A percentile compares a stretch with the other conserved stretches of the same genome.
Conservation (phyloP, 2,113 vertebrate genomes). For the Labeo catla region DNA sequence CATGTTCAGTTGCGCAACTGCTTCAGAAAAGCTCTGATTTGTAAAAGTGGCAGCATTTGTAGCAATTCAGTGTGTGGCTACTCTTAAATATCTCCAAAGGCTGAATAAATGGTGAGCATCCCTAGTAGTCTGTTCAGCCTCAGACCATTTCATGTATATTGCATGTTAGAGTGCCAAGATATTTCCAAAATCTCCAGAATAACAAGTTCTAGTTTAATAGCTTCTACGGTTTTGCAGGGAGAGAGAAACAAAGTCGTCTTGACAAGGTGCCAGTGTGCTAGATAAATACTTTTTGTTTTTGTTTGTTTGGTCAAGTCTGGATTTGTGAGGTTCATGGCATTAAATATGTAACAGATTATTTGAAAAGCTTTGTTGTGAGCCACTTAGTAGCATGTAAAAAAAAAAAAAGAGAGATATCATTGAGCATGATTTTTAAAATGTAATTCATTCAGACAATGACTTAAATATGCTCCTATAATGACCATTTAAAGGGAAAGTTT, state of each 20-base stretch:
- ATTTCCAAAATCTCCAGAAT: slow-evolving; percentile 5
- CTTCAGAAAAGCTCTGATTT: background rate
- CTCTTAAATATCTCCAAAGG: background rate
- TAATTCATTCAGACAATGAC: background rate
- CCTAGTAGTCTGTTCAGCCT: background rate
- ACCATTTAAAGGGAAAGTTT: background rate
- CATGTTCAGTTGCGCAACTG: background rate
- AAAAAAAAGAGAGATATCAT: background rate
- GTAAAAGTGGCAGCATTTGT: background rate
- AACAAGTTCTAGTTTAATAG: background rate
- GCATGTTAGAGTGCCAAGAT: background rate
- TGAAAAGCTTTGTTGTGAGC: background rate
- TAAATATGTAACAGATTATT: background rate
- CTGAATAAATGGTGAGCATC: slow-evolving; percentile 9
- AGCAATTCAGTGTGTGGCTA: background rate
- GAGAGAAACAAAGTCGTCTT: slow-evolving; percentile 9
- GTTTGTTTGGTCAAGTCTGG: background rate
- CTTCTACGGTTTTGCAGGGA: background rate
- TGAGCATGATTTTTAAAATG: background rate
- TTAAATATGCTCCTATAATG: background rate
- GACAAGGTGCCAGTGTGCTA: slow-evolving; percentile 10
- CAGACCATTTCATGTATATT: slow-evolving; percentile 1
- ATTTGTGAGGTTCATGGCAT: background rate
- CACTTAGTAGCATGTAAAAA: background rate
- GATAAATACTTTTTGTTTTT: background rate